Conservation (phyloP, 2,888 invertebrate species). For the Rutpela maculata region DNA sequence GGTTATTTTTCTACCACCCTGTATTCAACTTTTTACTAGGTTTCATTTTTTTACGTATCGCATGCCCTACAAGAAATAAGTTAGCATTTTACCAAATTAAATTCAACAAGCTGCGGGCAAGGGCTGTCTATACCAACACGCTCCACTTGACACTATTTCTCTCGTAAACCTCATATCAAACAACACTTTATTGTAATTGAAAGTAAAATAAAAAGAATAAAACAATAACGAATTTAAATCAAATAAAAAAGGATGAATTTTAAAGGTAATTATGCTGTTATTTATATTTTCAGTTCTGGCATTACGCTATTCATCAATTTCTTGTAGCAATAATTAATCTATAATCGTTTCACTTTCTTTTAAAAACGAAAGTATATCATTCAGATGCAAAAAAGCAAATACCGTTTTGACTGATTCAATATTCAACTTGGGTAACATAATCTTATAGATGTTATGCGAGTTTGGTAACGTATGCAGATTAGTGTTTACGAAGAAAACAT, state of each 20-base stretch:
- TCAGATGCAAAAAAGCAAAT: not conserved
- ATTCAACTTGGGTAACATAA: not conserved
- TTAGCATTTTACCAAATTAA: too few species aligned
- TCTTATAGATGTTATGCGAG: not conserved
- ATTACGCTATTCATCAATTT: not conserved
- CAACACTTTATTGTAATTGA: not conserved
- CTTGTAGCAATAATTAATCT: not conserved
- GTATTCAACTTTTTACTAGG: too few species aligned
- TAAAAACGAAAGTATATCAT: not conserved
- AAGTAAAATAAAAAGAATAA: not conserved
- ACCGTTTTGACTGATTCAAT: not conserved
- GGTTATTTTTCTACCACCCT: too few species aligned
- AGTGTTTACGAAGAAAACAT: not conserved
- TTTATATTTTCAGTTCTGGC: not conserved
- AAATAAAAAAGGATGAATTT: not conserved
- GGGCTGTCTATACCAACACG: too few species aligned
- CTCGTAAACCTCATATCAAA: not conserved
- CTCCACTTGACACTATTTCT: not conserved
- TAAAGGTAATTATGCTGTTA: not conserved
- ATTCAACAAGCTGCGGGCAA: too few species aligned
- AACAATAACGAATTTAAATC: constrained; percentile 1
- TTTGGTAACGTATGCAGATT: not conserved
- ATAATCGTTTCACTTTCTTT: not conserved
- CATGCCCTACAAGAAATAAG: too few species aligned
- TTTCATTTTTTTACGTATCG: too few species aligned